These are phyloP conservation scores for Diadumene lineata DNA, from an alignment of 92 coral and sea anemone genomes.

Conservation along the genomic window DNA sequence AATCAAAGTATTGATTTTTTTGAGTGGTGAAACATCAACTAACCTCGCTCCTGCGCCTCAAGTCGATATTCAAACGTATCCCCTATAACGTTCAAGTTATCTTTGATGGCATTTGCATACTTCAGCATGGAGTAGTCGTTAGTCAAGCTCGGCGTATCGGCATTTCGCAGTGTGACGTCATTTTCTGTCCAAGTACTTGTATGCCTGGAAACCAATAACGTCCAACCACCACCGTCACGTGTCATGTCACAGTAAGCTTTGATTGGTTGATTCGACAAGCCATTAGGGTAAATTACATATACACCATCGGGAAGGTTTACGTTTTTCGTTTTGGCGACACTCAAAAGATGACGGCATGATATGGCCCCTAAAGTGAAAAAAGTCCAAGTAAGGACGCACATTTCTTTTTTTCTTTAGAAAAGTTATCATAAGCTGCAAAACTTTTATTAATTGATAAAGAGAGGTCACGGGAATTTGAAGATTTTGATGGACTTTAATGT, in stretches of 20 bases:
- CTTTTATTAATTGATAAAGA: no score
- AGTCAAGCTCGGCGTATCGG: conserved; percentile 37
- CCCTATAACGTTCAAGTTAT: conserved; percentile 36
- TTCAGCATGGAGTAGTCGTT: conserved; percentile 65
- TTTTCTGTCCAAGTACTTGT: conserved; percentile 57
- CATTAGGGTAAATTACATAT: conserved; percentile 71
- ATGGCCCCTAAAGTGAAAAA: conserved; percentile 28
- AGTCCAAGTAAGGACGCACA: not conserved
- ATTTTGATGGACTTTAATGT: no score
- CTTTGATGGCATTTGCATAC: conserved; percentile 58
- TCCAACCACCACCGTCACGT: conserved; percentile 85
- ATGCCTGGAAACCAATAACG: conserved; percentile 73
- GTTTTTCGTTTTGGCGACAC: conserved; percentile 41
- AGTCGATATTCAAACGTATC: conserved; percentile 63
- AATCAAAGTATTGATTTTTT: no score
- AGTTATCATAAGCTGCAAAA: no score
- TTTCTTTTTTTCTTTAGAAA: no score
- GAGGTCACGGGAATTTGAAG: no score
- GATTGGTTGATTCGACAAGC: conserved; percentile 29
- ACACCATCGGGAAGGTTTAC: conserved; percentile 59
- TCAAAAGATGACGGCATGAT: conserved; percentile 64
- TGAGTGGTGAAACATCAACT: no score
- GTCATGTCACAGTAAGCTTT: conserved; percentile 73
- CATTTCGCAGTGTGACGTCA: conserved; percentile 40
- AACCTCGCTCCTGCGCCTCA: conserved; percentile 66